Evolutionary conservation across 2,888 invertebrate genomes (phyloP), one percentile per base, ranked within the genome.

Genomic region (Caenorhabditis angaria): DNA sequence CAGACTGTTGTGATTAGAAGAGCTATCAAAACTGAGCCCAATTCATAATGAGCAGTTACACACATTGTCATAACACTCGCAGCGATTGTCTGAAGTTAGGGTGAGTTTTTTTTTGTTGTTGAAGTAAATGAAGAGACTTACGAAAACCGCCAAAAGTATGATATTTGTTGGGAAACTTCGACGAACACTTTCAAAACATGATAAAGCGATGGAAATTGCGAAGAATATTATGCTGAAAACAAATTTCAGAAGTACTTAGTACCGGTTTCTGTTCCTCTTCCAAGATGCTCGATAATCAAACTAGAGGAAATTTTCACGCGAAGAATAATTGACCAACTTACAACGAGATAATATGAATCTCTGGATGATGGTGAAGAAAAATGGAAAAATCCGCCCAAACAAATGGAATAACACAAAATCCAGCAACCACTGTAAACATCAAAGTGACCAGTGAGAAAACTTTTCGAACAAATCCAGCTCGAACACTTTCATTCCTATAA

Each of bases 201-300:
- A 85, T 70, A 90, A 82, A 14, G 87, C 86, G 41, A 90, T 85
- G 79, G 90, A 90, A 14, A 89, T 88, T 51, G 88, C 89, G 53
- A 90, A 70, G 84, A 90, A 90, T 6, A 73, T 71, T 1, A 77
- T 65, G 48, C 75, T 76, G 75, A 78, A 64, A 10, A 50, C 10
- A 1, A 41, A 10, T 41, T 48, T 47, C 14, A 28, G 22, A 14
- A n/a, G n/a, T n/a, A n/a, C n/a, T n/a, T n/a, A n/a, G n/a, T n/a
- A n/a, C n/a, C n/a, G n/a, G n/a, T n/a, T n/a, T n/a, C n/a, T n/a
- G n/a, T n/a, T n/a, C n/a, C n/a, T n/a, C n/a, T n/a, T n/a, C n/a
- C n/a, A n/a, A n/a, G n/a, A n/a, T n/a, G n/a, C n/a, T n/a, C n/a
- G n/a, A n/a, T n/a, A n/a, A n/a, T n/a, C n/a, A n/a, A n/a, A n/a